Evolutionary conservation across 2,888 invertebrate genomes (phyloP), one percentile per base, ranked within the genome.

Genomic region (Brassicogethes aeneus): DNA sequence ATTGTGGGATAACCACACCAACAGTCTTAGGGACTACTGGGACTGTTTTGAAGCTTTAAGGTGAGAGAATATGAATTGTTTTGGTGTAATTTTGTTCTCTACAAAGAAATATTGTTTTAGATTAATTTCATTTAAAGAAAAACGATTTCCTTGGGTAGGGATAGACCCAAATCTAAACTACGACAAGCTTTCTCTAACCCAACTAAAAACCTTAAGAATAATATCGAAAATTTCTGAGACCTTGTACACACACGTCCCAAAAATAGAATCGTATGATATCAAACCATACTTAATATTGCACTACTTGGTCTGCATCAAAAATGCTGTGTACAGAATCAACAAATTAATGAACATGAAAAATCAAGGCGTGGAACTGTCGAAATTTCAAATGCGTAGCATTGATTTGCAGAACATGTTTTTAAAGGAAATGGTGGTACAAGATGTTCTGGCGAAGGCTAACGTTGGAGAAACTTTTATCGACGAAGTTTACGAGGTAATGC

Each of bases 11-110:
- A 62, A 62, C 43, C 36, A 44, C n/a, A 51, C 45, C 13, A 51
- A 50, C 15, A 59, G 51, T 42, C 51, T 66, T 34, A 41, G 41
- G 30, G 50, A 55, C 17, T 55, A 59, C 48, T 64, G 63, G 64
- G 67, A 67, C 44, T 65, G 64, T 45, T 57, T 67, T 15, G 67
- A 66, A 51, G 48, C 57, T 15, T 48, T 64, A 29, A 59, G 66
- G 65, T 64, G 48, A 43, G 37, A 37, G 10, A 10, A 23, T 16
- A n/a, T 17, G 7, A n/a, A 23, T 42, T 39, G 17, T 7, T 37
- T 8, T 31, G 8, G 14, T n/a, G n/a, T n/a, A n/a, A n/a, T n/a
- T n/a, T n/a, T n/a, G n/a, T n/a, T n/a, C n/a, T 14, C n/a, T 34
- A 32, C 10, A 43, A 17, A 17, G 10, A 15, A 17, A 10, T 10